Evolutionary conservation across 2,888 invertebrate genomes (phyloP).

Genomic region (Drosophila greeni): DNA sequence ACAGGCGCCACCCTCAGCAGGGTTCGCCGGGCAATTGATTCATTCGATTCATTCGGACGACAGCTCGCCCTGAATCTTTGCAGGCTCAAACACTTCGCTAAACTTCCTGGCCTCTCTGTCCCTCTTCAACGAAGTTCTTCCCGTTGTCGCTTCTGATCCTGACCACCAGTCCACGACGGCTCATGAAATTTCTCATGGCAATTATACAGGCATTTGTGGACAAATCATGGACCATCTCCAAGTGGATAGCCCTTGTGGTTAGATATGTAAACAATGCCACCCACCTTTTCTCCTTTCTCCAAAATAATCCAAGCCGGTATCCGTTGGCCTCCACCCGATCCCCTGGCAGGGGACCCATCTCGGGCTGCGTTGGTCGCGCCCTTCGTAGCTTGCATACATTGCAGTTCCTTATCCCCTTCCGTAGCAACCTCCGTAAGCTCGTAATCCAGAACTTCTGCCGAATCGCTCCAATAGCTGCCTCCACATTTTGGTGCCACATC

Average conservation of each 20-base stretch:
- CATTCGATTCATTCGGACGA: neutral
- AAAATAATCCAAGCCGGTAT: slow-evolving; percentile 39
- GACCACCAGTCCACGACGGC: slow-evolving; percentile 3
- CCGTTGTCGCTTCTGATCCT: slow-evolving; percentile 8
- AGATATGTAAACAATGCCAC: slow-evolving; percentile 49
- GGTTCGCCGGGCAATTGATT: neutral
- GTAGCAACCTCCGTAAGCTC: too few species aligned
- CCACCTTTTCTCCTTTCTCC: slow-evolving; percentile 44
- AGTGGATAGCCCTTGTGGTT: slow-evolving; percentile 34
- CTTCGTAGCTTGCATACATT: too few species aligned
- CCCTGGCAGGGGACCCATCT: neutral
- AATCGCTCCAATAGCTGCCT: too few species aligned
- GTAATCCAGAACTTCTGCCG: too few species aligned
- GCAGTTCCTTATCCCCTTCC: too few species aligned
- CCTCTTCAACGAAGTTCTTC: neutral
- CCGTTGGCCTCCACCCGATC: neutral
- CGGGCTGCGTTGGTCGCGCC: too few species aligned
- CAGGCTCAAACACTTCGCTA: too few species aligned
- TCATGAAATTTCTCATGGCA: slow-evolving; percentile 18
- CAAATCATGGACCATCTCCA: slow-evolving; percentile 12
- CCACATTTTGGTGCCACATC: too few species aligned
- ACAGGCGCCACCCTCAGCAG: slow-evolving; percentile 9
- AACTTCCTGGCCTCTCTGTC: too few species aligned
- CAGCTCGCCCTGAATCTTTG: neutral
- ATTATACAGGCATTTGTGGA: slow-evolving; percentile 13